Conservation (phyloP, 1,140 invertebrate species). For the Gonatopus flavifemur region DNA sequence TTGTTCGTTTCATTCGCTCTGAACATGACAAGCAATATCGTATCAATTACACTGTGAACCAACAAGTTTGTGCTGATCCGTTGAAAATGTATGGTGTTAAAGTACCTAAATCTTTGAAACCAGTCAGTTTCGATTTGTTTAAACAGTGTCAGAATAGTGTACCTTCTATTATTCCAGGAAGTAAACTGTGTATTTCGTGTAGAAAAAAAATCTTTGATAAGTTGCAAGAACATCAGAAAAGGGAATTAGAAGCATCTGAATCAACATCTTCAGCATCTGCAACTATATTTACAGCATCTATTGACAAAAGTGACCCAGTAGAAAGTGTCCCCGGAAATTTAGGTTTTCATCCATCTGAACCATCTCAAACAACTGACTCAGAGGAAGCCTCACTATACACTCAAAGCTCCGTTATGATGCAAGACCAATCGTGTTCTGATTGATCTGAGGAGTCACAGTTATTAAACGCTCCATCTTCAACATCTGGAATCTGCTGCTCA, state of each 20-base stretch:
- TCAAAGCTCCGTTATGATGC: constrained; percentile 7
- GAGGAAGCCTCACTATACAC: constrained; percentile 5
- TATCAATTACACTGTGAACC: constrained; percentile 10
- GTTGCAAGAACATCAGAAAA: background rate
- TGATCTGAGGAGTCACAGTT: background rate
- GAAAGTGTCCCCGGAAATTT: constrained; percentile 2
- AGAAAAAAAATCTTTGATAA: background rate
- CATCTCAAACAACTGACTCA: constrained; percentile 6
- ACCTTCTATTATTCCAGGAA: constrained; percentile 1
- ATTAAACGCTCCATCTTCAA: background rate
- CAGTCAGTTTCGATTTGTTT: background rate
- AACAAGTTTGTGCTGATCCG: constrained; percentile 11
- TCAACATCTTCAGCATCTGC: too few relatives aligned
- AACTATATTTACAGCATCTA: too few relatives aligned
- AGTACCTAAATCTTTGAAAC: constrained; percentile 7
- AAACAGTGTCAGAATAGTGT: background rate
- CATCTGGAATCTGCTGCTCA: background rate
- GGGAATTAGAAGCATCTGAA: constrained; percentile 3
- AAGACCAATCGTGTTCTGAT: constrained; percentile 7
- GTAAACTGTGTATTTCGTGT: constrained; percentile 11
- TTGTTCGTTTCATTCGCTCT: constrained; percentile 7
- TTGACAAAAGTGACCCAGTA: constrained; percentile 5
- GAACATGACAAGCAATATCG: constrained; percentile 14
- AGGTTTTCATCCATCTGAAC: background rate
- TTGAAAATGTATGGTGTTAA: background rate